Evolutionary conservation across 2,797 vertebrate species (phyloP), one percentile per base, ranked within the genome.

Genomic region (Sandelia bainsii): DNA sequence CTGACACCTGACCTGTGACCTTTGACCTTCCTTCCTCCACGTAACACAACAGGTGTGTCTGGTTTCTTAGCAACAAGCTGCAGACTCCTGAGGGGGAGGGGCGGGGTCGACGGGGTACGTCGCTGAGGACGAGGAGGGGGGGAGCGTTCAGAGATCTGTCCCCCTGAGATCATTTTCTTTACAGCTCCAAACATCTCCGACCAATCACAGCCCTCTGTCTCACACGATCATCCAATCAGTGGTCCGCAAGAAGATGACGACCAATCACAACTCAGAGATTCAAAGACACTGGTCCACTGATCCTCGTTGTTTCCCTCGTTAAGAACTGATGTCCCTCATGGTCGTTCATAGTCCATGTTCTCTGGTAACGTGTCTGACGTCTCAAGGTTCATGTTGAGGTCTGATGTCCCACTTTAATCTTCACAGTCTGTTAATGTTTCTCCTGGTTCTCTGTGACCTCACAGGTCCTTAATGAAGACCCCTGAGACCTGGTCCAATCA

Each of bases 161-260:
- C 74, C 6, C 68, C 80, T 0, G 61, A 82, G 7, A 90, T 70
- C 3, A 84, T 90, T 65, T 90, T 91, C 69, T 89, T 91, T n/a
- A 83, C 54, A 6, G 67, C 71, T 11, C 68, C 76, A 23, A 89
- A 91, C 91, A 92, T 92, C 67, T 56, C 58, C 23, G 12, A 51
- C 72, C 53, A 76, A 82, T 81, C 69, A 16, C 22, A 58, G 22
- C 34, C 1, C 27, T 37, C 48, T 1, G 3, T 45, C 39, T 17
- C 12, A 20, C 8, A 32, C 2, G 13, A 51, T 10, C 0, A 2
- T 39, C 66, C 48, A 79, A 69, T 81, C 57, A 78, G 23, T 66
- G 8, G 9, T 44, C 51, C 42, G 60, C 1, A 61, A 1, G 39
- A n/a, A 42, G 8, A 22, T 12, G 11, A 8, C 9, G 14, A 27